Base-by-base conservation (phyloP, 2,113 vertebrate species). In the Pipa parva region DNA sequence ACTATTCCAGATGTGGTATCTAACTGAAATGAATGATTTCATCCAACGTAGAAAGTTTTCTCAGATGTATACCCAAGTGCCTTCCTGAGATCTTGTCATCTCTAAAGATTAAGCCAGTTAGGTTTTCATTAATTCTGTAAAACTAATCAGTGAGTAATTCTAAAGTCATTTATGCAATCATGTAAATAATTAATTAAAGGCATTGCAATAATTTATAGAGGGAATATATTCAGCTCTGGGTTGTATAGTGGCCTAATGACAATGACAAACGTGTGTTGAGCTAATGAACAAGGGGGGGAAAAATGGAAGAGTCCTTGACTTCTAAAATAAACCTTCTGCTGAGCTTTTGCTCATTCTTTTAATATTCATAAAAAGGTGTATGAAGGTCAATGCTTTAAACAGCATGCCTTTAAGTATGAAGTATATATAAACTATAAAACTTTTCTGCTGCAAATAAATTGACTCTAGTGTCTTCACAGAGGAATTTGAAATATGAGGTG, bases 91-190 rank as follows among this genome's bases (percentile, higher is more conserved):
- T 61, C 66, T 45, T 45, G 66, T 48, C 57, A 61, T 28, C 57
- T 61, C 58, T 54, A 28, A 52, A 61, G 60, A 61, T 61, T 33
- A 61, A 50, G 33, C 18, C 20, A 21, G 66, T 51, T 52, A 70
- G 57, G 51, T 52, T 58, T 70, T 42, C 61, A 61, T 70, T 70
- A 52, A 70, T 59, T 70, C 50, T 33, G 6, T 15, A 70, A 58
- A 70, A 61, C 48, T 61, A 70, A 70, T 70, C 66, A 70, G 57
- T 21, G 49, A 48, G 61, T 70, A 60, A 70, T 70, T 70, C 15
- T 42, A 61, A 70, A 61, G 58, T 33, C 66, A 70, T 70, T 70
- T 61, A 60, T 61, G 60, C 60, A 70, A 70, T 70, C 66, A 70
- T 39, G 58, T 48, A 61, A 70, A 54, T 70, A 70, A 70, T 70